phyloP scores from a whole-genome alignment of 2,797 vertebrate genomes.

The Acanthurus lineatus region DNA sequence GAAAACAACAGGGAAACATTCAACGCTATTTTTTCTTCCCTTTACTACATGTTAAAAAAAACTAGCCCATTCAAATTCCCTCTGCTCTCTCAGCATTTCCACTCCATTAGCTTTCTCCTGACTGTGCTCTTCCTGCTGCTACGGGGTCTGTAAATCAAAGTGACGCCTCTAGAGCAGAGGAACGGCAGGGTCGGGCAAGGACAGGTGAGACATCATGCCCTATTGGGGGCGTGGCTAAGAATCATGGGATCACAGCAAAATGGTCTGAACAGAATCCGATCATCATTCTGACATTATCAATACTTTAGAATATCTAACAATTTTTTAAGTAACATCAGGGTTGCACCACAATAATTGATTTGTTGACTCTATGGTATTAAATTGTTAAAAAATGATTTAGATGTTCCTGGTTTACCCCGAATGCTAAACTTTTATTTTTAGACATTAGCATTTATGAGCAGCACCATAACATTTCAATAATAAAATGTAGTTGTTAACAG shows the following conservation, averaged over 20 bases:
- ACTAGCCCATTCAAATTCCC: constrained; percentile 51
- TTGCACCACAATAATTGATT: too few relatives aligned
- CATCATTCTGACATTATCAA: not conserved
- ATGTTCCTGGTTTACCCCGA: too few relatives aligned
- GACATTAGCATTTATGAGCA: too few relatives aligned
- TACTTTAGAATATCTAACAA: too few relatives aligned
- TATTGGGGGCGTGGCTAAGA: not conserved
- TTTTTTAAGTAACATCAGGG: too few relatives aligned
- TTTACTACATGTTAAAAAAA: constrained; percentile 41
- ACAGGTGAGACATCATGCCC: constrained; percentile 55
- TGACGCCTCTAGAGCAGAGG: constrained; percentile 51
- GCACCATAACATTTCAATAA: too few relatives aligned
- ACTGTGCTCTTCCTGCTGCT: constrained; percentile 66
- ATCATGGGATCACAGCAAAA: constrained; percentile 20
- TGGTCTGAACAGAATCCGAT: constrained; percentile 15
- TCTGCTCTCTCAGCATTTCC: constrained; percentile 75
- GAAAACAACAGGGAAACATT: constrained; percentile 37
- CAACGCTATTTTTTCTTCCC: constrained; percentile 17
- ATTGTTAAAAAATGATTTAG: too few relatives aligned
- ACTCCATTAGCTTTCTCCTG: constrained; percentile 77
- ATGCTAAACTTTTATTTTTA: too few relatives aligned
- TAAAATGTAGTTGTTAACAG: too few relatives aligned
- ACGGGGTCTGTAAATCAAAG: constrained; percentile 74
- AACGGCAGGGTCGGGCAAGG: constrained; percentile 54
- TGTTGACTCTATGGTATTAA: too few relatives aligned